Base-by-base conservation (phyloP, 2,797 vertebrate species). In the Syndactyla subalaris region DNA sequence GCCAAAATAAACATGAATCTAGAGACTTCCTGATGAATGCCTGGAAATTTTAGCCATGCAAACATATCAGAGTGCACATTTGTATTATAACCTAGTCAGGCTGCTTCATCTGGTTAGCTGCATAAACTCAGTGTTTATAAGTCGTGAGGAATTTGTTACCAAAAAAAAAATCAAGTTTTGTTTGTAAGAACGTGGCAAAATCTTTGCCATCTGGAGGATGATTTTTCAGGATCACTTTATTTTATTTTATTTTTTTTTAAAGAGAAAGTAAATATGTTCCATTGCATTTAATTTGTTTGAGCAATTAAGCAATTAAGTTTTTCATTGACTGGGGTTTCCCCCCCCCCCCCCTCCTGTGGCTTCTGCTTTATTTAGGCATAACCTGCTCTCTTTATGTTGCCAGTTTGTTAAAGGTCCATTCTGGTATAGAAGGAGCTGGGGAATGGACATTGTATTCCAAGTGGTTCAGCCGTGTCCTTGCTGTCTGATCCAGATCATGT, bases 81-180 rank as follows among this genome's bases (percentile, higher is more conserved):
- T 85, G 14, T 48, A 10, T 71, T 85, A 43, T 96, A 97, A 98
- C 96, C 96, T 83, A 89, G 88, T 96, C 43, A 79, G 93, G 85
- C 90, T n/a, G 6, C 32, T 77, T 80, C 14, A 45, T 97, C 92
- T 92, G 71, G 92, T 89, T 71, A 92, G 11, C 65, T 94, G 54
- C 91, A 88, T 85, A 77, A 27, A 93, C 36, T 83, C 85, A 34
- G 8, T 93, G 65, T 95, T 83, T 89, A 0, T 94, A 75, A 88
- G 11, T 89, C 54, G 74, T 78, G 66, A 88, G 76, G 55, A 75
- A 90, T 82, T 92, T 92, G 96, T 98, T 97, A 62, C 78, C 92
- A 93, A 78, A 52, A 78, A 93, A 78, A 52, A 97, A 92, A 24
- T 79, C 63, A 90, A 84, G 45, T 92, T 72, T 67, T 62, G 14